Conservation (phyloP, 2,888 invertebrate genomes). For the Dyspetes luteomarginatus region DNA sequence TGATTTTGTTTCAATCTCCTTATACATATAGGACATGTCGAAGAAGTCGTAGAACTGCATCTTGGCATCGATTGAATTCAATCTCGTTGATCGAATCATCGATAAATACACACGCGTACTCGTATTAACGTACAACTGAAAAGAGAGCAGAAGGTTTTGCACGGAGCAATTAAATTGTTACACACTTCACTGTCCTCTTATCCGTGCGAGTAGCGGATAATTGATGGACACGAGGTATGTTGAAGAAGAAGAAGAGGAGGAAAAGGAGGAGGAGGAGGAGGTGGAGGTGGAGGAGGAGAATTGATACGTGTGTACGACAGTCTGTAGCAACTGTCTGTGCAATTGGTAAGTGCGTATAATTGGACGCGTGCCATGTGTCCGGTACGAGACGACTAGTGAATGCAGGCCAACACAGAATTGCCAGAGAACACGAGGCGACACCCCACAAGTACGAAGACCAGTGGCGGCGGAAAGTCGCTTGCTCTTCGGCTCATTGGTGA, state of each 20-base stretch:
- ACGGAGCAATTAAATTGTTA: constrained; percentile 51
- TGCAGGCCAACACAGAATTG: constrained; percentile 50
- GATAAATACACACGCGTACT: neutral
- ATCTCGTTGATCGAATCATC: constrained; percentile 9
- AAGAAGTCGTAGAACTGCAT: constrained; percentile 23
- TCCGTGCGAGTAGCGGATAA: constrained; percentile 38
- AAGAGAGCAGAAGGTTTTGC: neutral
- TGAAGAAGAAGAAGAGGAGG: constrained; percentile 8
- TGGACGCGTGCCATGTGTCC: constrained; percentile 60
- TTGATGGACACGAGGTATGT: constrained; percentile 42
- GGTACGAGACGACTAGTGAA: constrained; percentile 34
- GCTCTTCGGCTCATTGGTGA: constrained; percentile 71
- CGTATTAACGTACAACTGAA: constrained; percentile 2
- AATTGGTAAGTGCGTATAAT: constrained; percentile 60
- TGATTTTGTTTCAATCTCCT: neutral
- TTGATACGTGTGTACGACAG: constrained; percentile 18
- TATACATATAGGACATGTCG: neutral
- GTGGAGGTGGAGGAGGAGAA: neutral
- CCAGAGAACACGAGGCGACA: constrained; percentile 6
- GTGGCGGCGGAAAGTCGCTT: constrained; percentile 22
- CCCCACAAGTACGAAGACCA: neutral
- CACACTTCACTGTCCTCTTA: constrained; percentile 33
- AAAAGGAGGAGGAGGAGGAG: no score
- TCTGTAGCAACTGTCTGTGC: constrained; percentile 21
- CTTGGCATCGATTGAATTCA: constrained; percentile 9